Conservation (phyloP, 2,888 invertebrate species). For the Scaeva pyrastri region DNA sequence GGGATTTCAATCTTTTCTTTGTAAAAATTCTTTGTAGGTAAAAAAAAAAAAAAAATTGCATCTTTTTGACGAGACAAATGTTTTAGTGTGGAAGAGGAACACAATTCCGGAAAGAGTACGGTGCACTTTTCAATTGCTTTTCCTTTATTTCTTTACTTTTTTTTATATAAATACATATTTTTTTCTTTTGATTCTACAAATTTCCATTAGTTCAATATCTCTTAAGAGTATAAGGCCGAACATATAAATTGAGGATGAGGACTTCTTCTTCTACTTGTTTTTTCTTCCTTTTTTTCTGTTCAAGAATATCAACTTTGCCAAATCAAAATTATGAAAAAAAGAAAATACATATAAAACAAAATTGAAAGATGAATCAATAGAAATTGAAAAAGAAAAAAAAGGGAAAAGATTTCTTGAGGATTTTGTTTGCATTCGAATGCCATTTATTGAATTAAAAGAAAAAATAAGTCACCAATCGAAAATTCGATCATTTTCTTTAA, state of each 20-base stretch:
- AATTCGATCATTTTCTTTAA: conserved; percentile 44
- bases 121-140: conserved; percentile 54
- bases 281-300: not conserved
- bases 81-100: conserved; percentile 33
- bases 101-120: conserved; percentile 20
- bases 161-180: conserved; percentile 1
- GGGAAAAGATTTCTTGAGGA: conserved; percentile 63
- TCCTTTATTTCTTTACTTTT: conserved; percentile 29
- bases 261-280: not conserved
- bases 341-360: conserved; percentile 3
- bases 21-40: not conserved
- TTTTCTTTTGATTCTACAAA: conserved; percentile 52
- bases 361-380: conserved; percentile 50
- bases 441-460: conserved; percentile 73
- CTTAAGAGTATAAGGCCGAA: conserved; percentile 8
- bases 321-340: conserved; percentile 74
- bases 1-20: conserved; percentile 28
- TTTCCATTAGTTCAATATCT: conserved; percentile 73
- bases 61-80: conserved; percentile 60
- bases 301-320: conserved; percentile 56
- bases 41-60: conserved; percentile 60
- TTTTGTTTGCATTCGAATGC: conserved; percentile 75
- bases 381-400: conserved; percentile 45
- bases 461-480: conserved; percentile 63
- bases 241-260: conserved; percentile 15